Evolutionary conservation across 2,888 invertebrate genomes (phyloP).

Genomic region (Lasioglossum zephyrum): DNA sequence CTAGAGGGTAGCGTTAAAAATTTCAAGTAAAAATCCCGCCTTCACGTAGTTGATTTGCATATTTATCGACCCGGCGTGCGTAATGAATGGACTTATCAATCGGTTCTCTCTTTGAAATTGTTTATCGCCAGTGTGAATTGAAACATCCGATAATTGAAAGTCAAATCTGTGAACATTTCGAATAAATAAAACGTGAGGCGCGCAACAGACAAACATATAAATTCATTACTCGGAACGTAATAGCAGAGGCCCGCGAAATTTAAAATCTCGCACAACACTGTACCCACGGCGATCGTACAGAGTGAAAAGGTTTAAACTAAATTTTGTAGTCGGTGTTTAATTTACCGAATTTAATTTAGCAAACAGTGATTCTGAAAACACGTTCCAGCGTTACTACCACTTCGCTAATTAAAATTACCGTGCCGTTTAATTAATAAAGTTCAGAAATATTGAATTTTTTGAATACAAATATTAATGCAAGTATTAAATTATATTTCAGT

Average conservation of each 20-base stretch:
- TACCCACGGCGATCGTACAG: background rate
- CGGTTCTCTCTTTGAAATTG: slow-evolving; percentile 34
- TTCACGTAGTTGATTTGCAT: slow-evolving; percentile 37
- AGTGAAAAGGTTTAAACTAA: background rate
- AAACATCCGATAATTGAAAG: slow-evolving; percentile 27
- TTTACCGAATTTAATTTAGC: slow-evolving; percentile 1
- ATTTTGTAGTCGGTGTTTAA: background rate
- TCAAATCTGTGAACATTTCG: background rate
- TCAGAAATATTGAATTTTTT: slow-evolving; percentile 22
- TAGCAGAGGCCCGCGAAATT: slow-evolving; percentile 20
- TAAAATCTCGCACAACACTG: slow-evolving; percentile 17
- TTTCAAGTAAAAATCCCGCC: slow-evolving; percentile 43
- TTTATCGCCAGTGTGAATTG: slow-evolving; percentile 29
- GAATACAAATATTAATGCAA: background rate
- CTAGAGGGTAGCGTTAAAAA: slow-evolving; percentile 17
- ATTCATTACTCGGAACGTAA: slow-evolving; percentile 13
- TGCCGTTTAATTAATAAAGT: background rate
- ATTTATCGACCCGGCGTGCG: slow-evolving; percentile 41
- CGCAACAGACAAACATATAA: background rate
- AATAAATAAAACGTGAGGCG: background rate
- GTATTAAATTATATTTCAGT: slow-evolving; percentile 4
- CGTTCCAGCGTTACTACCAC: background rate
- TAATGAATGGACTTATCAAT: slow-evolving; percentile 53
- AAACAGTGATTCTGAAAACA: background rate
- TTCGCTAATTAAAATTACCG: slow-evolving; percentile 19